A percentile compares a stretch with the other conserved stretches of the same genome.
These are phyloP conservation scores for Poeciliopsis prolifica DNA, from an alignment of 2,113 vertebrate genomes.

Conservation along the genomic window DNA sequence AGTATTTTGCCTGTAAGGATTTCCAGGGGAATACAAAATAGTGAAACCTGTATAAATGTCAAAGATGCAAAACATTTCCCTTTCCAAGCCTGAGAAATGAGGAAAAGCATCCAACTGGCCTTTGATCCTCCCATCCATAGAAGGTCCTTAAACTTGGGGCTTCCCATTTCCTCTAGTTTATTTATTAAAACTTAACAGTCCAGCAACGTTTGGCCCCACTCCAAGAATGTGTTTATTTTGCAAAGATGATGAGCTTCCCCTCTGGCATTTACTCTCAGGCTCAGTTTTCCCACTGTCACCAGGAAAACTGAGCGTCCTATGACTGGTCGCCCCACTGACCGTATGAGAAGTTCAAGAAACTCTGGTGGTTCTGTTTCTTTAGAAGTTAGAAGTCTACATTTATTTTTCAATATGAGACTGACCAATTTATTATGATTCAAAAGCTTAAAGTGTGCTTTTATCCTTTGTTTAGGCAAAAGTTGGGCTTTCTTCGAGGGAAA, in stretches of 20 bases:
- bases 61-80: neutral
- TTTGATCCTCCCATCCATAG: conserved; percentile 42
- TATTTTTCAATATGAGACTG: neutral
- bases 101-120: neutral
- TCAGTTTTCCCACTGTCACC: conserved; percentile 66
- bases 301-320: conserved; percentile 56
- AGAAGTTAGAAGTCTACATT: neutral
- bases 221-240: conserved; percentile 75
- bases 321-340: conserved; percentile 10
- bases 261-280: conserved; percentile 61
- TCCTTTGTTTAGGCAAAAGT: conserved; percentile 42
- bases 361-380: neutral
- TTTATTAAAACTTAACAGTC: conserved; percentile 70
- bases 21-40: neutral
- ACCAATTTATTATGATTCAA: neutral
- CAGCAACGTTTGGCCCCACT: conserved; percentile 60
- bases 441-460: neutral
- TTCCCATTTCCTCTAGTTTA: conserved; percentile 72
- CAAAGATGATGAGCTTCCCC: conserved; percentile 55
- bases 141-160: conserved; percentile 45
- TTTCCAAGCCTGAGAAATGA: conserved; percentile 38
- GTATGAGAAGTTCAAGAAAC: conserved; percentile 32
- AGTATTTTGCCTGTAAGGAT: neutral
- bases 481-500: conserved; percentile 8
- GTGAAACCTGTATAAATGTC: neutral